Base-by-base conservation (phyloP, 2,113 vertebrate species). In the Steatornis caripensis region DNA sequence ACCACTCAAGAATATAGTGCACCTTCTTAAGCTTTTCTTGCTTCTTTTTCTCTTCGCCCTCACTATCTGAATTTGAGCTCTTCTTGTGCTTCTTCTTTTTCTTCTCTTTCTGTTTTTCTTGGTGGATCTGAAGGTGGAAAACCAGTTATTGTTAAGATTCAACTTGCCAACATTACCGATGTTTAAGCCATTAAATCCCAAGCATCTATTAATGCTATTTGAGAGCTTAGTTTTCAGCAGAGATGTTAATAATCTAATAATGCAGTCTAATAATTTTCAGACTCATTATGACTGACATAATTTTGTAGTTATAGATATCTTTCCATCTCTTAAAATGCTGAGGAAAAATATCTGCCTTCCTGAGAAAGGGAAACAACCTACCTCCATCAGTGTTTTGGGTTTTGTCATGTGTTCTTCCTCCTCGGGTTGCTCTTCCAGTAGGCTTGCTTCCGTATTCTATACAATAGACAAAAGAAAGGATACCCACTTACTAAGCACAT, bases 1-100 rank as follows among this genome's bases (percentile, higher is more conserved):
- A 45, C 32, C 37, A 74, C 7, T 58, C 49, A 54, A 72, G 14
- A 74, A n/a, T 45, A 82, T 10, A 70, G 20, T 22, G 20, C 34
- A 99, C 99, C 99, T 99, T 99, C 95, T 99, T 99, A 82, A 99
- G 96, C 94, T 99, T 99, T 93, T 99, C 99, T 68, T 98, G 98
- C 95, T 99, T 99, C 97, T 98, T 99, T 75, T 98, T 98, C 61
- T 99, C 99, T 74, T 99, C 99, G 22, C 99, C 99, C 15, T 99
- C 99, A 92, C 98, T 98, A 62, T 99, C 99, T 14, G 99, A 99
- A 89, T 96, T 97, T 34, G 97, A 98, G 94, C 98, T 99, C 92
- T 98, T 99, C 94, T 98, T 98, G 55, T 98, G 99, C 92, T 98
- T 99, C 96, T 98, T 99, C 98, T 99, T 99, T 79, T 99, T 99